phyloP scores from a whole-genome alignment of 1,140 invertebrate genomes.

The Trichonephila clavipes region DNA sequence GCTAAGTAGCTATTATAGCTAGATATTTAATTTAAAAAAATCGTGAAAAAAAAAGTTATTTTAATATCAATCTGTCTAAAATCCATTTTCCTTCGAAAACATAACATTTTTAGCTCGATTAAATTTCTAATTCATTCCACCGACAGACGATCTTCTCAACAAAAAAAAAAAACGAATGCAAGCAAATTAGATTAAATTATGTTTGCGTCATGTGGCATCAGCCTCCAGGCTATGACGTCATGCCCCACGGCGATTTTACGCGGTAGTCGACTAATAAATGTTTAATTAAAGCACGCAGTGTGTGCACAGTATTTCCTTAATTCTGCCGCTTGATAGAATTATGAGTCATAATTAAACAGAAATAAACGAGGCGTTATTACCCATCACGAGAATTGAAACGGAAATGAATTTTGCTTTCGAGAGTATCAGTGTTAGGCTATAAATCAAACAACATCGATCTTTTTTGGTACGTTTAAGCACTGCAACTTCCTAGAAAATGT shows the following conservation, averaged over 20 bases:
- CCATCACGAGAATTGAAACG: neutral
- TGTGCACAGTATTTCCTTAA: neutral
- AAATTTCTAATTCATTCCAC: neutral
- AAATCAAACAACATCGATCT: neutral
- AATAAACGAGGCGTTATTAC: neutral
- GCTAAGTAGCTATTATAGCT: no score
- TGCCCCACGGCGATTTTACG: neutral
- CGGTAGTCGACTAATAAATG: neutral
- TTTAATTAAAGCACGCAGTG: neutral
- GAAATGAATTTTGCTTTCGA: neutral
- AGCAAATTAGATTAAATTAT: neutral
- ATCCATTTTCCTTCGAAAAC: no score
- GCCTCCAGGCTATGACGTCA: neutral
- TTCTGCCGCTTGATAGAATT: neutral
- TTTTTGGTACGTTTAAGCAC: no score
- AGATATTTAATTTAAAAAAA: no score
- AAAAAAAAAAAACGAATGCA: no score
- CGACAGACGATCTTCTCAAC: neutral
- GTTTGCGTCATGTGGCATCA: neutral
- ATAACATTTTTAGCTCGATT: neutral
- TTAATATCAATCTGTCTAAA: no score
- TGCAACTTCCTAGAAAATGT: no score
- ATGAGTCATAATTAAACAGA: slow-evolving; percentile 14
- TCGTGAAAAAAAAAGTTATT: no score
- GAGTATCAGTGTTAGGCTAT: neutral